Evolutionary conservation across 2,888 invertebrate genomes (phyloP), one percentile per base, ranked within the genome.

Genomic region (Eutolmus rufibarbis): DNA sequence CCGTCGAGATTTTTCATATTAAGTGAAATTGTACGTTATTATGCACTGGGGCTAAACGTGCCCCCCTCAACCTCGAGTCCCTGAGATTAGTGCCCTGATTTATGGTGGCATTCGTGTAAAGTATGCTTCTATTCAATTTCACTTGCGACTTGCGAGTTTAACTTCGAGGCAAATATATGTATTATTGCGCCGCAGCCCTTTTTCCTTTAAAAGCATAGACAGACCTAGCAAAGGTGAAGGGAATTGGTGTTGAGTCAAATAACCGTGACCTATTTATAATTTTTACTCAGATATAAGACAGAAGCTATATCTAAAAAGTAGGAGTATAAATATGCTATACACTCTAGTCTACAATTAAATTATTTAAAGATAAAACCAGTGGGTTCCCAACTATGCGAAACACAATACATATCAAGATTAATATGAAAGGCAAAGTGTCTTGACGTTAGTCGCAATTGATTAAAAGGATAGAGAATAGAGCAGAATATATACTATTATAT

Each of bases 1-100:
- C 66, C 74, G 66, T 23, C 56, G 86, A 86, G 86, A 88, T 87
- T 88, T 87, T 88, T 88, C 88, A 88, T 87, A 87, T 88, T 88
- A 87, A 86, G 88, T 87, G 88, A 87, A 87, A 88, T 88, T 88
- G 82, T 82, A 82, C 82, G 82, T 82, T 82, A 82, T 66, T 82
- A 82, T 82, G 82, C 82, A 82, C 82, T 82, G 82, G 66, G 82
- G 82, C 57, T 82, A 82, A 82, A 82, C 82, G 82, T 82, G 82
- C 19, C 82, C 56, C 34, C 57, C 66, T 82, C 57, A 82, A 40
- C 57, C 82, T 82, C 28, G 37, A 37, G 82, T 56, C 82, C 12
- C 23, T 40, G 82, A 82, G 82, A 82, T 82, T 82, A 82, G 82
- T 82, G 82, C 31, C 82, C 66, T 82, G 82, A 82, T 82, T 82